Percentiles rank a stretch among this genome's conserved stretches.
Conservation (phyloP, 2,113 vertebrate species). For the Bathybates hornii region DNA sequence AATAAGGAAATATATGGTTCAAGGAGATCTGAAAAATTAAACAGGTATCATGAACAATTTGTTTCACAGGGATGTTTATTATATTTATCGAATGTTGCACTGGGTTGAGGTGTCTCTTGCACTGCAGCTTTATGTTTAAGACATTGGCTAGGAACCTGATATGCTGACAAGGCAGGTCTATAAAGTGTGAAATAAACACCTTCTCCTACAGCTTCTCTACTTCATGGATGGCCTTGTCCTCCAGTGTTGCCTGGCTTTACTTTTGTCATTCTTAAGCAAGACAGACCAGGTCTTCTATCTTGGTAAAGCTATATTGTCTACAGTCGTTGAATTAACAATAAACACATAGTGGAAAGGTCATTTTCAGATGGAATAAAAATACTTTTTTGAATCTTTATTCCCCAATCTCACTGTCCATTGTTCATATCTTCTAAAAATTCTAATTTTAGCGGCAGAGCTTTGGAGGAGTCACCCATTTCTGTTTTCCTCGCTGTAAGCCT, state of each 20-base stretch:
- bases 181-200: constrained; percentile 51
- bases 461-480: constrained; percentile 52
- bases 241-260: constrained; percentile 7
- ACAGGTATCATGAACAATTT: constrained; percentile 99
- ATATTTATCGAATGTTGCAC: constrained; percentile 91
- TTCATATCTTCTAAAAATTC: constrained; percentile 60
- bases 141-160: constrained; percentile 10
- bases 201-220: constrained; percentile 17
- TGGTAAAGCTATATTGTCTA: constrained; percentile 8
- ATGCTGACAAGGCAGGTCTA: constrained; percentile 51
- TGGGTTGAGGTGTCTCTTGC: constrained; percentile 73
- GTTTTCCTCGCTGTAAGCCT: constrained; percentile 49
- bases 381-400: constrained; percentile 39
- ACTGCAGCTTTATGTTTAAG: constrained; percentile 56
- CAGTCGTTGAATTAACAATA: constrained; percentile 20
- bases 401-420: constrained; percentile 28
- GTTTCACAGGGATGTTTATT: constrained; percentile 95
- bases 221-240: constrained; percentile 30
- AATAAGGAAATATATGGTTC: constrained; percentile 99
- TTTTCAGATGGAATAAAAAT: constrained; percentile 54
- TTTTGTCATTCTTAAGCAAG: constrained; percentile 29
- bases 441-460: constrained; percentile 60
- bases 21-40: constrained; percentile 99
- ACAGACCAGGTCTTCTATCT: constrained; percentile 18
- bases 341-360: constrained; percentile 28